phyloP scores from a whole-genome alignment of 2,888 invertebrate species.

The Lutraria lutraria region DNA sequence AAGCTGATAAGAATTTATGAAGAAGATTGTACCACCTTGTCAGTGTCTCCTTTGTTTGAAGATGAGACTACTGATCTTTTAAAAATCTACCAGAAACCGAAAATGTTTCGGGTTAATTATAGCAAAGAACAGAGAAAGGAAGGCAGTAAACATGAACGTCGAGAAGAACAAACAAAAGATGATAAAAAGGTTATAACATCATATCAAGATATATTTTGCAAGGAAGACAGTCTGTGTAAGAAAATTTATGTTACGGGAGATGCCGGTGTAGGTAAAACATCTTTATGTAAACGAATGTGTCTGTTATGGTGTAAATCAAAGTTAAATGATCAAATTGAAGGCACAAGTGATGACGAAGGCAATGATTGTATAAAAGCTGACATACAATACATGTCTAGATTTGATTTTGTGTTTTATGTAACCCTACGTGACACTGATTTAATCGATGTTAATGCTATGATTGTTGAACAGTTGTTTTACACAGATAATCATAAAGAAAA shows the following conservation, averaged over 20 bases:
- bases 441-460: background rate
- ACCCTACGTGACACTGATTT: background rate
- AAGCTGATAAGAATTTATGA: background rate
- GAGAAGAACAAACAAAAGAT: background rate
- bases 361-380: background rate
- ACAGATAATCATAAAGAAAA: background rate
- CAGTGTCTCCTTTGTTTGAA: background rate
- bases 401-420: constrained; percentile 13
- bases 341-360: background rate
- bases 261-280: background rate
- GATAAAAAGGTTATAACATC: background rate
- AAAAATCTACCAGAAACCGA: background rate
- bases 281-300: background rate
- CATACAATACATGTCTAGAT: background rate
- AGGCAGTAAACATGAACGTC: background rate
- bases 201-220: background rate
- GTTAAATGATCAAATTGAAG: too few relatives aligned
- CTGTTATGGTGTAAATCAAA: background rate
- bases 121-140: background rate
- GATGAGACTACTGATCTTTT: background rate
- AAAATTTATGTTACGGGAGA: background rate
- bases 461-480: background rate
- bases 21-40: background rate
- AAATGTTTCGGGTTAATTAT: background rate
- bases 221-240: background rate